Conservation (phyloP, 1,140 invertebrate genomes). For the Drosophila aff. region DNA sequence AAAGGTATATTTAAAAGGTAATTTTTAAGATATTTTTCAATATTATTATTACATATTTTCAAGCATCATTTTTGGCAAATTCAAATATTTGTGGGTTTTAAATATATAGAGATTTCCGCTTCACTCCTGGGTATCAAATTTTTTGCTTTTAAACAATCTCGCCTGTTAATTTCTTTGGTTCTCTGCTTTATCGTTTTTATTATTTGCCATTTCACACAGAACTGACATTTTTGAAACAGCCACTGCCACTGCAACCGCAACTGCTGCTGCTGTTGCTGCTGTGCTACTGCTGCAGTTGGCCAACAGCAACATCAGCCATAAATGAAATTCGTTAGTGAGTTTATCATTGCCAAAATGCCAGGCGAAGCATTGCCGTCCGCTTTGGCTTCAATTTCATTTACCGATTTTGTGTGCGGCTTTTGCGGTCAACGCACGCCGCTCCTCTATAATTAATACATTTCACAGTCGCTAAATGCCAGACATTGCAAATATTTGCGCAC, state of each 20-base stretch:
- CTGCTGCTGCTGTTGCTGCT: slow-evolving; percentile 25
- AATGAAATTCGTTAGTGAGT: slow-evolving; percentile 76
- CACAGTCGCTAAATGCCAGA: slow-evolving; percentile 42
- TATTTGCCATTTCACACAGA: slow-evolving; percentile 19
- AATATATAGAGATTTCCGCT: neutral
- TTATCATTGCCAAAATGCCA: slow-evolving; percentile 60
- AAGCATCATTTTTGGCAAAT: neutral
- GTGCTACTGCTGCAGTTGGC: slow-evolving; percentile 36
- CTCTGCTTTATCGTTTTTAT: slow-evolving; percentile 12
- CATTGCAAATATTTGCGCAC: slow-evolving; percentile 35
- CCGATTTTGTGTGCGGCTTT: slow-evolving; percentile 58
- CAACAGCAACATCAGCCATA: slow-evolving; percentile 54
- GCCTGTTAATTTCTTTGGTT: slow-evolving; percentile 9
- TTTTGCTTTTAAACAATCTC: slow-evolving; percentile 6
- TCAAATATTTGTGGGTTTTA: neutral
- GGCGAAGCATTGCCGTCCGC: slow-evolving; percentile 3
- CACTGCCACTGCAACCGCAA: slow-evolving; percentile 52
- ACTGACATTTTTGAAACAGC: slow-evolving; percentile 42
- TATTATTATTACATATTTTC: neutral
- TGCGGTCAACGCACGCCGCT: slow-evolving; percentile 43
- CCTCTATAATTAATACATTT: slow-evolving; percentile 64
- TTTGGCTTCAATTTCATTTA: slow-evolving; percentile 46
- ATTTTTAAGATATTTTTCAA: neutral
- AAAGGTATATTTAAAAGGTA: no score
- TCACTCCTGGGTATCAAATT: neutral